Percentiles rank a stretch among this genome's conserved stretches.
Conservation (phyloP, 2,888 invertebrate genomes). For the Drosophila monieri region DNA sequence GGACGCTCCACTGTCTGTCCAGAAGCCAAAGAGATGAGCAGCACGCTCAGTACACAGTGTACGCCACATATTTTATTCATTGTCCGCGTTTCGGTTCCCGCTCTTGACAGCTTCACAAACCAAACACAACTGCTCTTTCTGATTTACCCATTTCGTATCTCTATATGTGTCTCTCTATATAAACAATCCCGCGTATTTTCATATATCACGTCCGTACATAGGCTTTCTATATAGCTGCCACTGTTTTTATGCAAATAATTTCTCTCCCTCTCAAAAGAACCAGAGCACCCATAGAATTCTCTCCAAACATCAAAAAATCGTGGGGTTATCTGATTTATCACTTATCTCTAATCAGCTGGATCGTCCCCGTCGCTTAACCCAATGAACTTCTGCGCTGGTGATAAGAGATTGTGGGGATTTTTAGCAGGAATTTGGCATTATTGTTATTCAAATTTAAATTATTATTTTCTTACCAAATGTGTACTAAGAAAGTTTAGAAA, state of each 20-base stretch:
- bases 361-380: constrained; percentile 11
- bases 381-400: constrained; percentile 13
- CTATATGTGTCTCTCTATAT: constrained; percentile 6
- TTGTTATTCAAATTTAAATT: neutral
- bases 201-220: constrained; percentile 1
- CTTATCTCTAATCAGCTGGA: constrained; percentile 19
- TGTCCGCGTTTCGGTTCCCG: constrained; percentile 14
- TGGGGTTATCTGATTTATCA: constrained; percentile 5
- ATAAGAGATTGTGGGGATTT: constrained; percentile 1
- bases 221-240: neutral
- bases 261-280: constrained; percentile 4
- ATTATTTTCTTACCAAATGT: too few species aligned
- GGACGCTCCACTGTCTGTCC: constrained; percentile 2
- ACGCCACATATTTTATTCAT: constrained; percentile 40
- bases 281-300: constrained; percentile 19
- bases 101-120: constrained; percentile 52
- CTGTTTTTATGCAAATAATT: neutral
- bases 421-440: neutral
- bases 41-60: constrained; percentile 13
- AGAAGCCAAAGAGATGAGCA: constrained; percentile 15
- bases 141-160: constrained; percentile 9
- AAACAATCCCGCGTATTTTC: constrained; percentile 8
- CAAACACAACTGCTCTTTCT: constrained; percentile 57
- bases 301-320: constrained; percentile 15
- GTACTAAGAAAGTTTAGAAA: too few species aligned